Conservation (phyloP, 2,113 vertebrate genomes). For the Clinocottus analis region DNA sequence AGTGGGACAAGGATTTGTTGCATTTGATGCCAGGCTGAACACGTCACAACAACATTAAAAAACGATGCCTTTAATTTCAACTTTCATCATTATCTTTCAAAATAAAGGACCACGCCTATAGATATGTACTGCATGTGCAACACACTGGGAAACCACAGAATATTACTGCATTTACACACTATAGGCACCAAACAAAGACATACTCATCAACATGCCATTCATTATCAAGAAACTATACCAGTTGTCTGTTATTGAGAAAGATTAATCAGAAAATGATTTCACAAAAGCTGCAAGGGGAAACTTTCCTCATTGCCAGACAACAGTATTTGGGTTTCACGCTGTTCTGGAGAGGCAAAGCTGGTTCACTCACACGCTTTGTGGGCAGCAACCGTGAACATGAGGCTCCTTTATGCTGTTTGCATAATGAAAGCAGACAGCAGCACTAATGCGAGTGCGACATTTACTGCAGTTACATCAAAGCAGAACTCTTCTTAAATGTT, state of each 20-base stretch:
- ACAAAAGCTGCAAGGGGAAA: background rate
- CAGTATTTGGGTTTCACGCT: background rate
- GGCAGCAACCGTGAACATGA: constrained; percentile 12
- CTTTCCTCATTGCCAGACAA: background rate
- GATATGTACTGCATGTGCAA: background rate
- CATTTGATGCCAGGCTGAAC: background rate
- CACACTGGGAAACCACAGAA: background rate
- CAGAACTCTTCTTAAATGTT: constrained; percentile 53
- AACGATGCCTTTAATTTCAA: background rate
- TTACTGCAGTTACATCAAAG: constrained; percentile 47
- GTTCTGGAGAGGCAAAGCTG: background rate
- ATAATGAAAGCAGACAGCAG: constrained; percentile 64
- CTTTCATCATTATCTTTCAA: too few species aligned
- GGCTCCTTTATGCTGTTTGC: constrained; percentile 26
- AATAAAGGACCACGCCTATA: too few species aligned
- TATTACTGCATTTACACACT: background rate
- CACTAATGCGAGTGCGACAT: constrained; percentile 45
- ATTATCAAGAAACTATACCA: background rate
- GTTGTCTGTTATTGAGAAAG: background rate
- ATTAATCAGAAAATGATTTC: background rate
- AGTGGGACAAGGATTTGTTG: background rate
- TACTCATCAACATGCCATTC: background rate
- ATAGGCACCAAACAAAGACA: constrained; percentile 5
- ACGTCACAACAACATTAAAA: background rate
- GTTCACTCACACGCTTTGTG: constrained; percentile 19